Evolutionary conservation across 2,113 vertebrate species (phyloP), one percentile per base, ranked within the genome.

Genomic region (Aldabrachelys gigantea): DNA sequence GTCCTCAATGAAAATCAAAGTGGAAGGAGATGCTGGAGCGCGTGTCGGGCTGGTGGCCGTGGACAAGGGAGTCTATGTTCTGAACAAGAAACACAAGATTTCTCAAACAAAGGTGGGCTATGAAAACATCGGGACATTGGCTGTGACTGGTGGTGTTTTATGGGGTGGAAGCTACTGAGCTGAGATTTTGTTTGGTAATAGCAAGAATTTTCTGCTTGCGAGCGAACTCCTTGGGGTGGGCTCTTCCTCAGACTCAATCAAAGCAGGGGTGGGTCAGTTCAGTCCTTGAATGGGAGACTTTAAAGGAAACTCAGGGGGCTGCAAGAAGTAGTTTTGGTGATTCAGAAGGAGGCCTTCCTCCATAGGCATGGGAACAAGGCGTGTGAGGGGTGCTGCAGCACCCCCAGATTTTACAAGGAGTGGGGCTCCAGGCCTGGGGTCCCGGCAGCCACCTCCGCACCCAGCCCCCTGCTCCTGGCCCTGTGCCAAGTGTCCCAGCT

Each of bases 31-130:
- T 92, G 83, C 89, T 1, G 95, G 90, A 0, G 97, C 98, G 75
- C 31, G 87, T 0, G 98, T 99, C n/a, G 98, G 98, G 2, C 94
- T 99, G 78, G 98, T 98, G 96, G 98, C 97, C 0, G 98, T 98
- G 94, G 98, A 99, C 96, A 98, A 98, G 86, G 98, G 97, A 0
- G 98, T 98, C 91, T 98, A 94, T 0, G 96, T 98, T 50, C 96
- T 99, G 93, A 99, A 92, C 92, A 98, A 97, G 80, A 98, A 98
- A 93, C 96, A 98, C 89, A 98, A 88, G 44, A 14, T 98, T 38
- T 98, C 98, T 1, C 98, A 99, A 85, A 59, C 27, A 1, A 98
- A 98, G 98, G 98, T 98, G 50, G 12, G 96, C 9, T 38, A 44
- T 44, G n/a, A 44, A 44, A 75, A n/a, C 31, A 69, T n/a, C 14